phyloP scores from a whole-genome alignment of 1,140 invertebrate species.

The Telenomus remus region DNA sequence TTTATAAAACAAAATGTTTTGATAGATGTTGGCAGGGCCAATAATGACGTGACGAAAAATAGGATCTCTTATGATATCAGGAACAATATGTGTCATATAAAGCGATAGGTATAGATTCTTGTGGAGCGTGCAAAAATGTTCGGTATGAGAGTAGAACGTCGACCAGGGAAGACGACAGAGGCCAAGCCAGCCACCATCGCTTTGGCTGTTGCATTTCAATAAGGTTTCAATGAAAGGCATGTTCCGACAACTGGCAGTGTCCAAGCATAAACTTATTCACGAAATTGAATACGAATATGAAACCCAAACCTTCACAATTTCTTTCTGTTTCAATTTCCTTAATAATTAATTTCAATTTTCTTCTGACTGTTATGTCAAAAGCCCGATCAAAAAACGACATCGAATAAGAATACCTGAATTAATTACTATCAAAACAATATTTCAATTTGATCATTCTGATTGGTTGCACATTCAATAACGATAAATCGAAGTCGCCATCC shows the following conservation, averaged over 20 bases:
- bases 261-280: slow-evolving; percentile 62
- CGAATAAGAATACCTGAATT: too few relatives aligned
- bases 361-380: neutral
- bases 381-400: neutral
- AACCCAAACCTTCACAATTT: slow-evolving; percentile 50
- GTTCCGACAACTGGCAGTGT: slow-evolving; percentile 58
- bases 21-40: neutral
- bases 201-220: slow-evolving; percentile 65
- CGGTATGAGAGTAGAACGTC: slow-evolving; percentile 58
- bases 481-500: too few relatives aligned
- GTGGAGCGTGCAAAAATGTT: slow-evolving; percentile 64
- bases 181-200: slow-evolving; percentile 58
- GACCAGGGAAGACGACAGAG: slow-evolving; percentile 46
- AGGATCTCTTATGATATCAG: slow-evolving; percentile 23
- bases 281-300: slow-evolving; percentile 60
- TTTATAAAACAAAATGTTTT: slow-evolving; percentile 27
- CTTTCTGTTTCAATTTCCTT: slow-evolving; percentile 15
- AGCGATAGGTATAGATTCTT: slow-evolving; percentile 41
- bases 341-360: slow-evolving; percentile 36
- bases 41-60: slow-evolving; percentile 32
- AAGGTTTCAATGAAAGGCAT: slow-evolving; percentile 69
- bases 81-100: slow-evolving; percentile 45
- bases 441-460: too few relatives aligned
- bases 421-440: too few relatives aligned
- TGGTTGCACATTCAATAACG: too few relatives aligned